phyloP scores from a whole-genome alignment of 2,888 invertebrate species.

The Rhodophaea formosa region DNA sequence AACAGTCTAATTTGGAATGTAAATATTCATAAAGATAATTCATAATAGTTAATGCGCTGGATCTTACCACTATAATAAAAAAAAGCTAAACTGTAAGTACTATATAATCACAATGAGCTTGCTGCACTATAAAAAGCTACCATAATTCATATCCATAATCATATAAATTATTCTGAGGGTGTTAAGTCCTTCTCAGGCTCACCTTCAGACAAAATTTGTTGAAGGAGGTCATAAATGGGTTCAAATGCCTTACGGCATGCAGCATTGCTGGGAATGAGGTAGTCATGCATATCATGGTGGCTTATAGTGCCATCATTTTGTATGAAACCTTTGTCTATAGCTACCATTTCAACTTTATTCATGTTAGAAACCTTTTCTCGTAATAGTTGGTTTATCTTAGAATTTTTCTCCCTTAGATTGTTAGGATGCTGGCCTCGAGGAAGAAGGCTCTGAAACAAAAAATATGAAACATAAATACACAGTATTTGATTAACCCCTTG shows the following conservation, averaged over 20 bases:
- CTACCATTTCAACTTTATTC: constrained; percentile 88
- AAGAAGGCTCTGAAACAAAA: constrained; percentile 87
- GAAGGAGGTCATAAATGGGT: constrained; percentile 89
- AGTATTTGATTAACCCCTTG: no score
- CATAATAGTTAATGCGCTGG: constrained; percentile 31
- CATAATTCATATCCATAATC: constrained; percentile 30
- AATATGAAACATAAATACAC: constrained; percentile 18
- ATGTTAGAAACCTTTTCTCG: constrained; percentile 83
- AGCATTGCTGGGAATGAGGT: constrained; percentile 91
- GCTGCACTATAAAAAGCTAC: constrained; percentile 62
- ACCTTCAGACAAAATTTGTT: constrained; percentile 88
- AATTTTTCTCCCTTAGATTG: constrained; percentile 87
- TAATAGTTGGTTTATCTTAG: constrained; percentile 87
- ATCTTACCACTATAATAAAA: constrained; percentile 65
- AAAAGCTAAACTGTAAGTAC: constrained; percentile 76
- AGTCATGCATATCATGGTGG: constrained; percentile 96
- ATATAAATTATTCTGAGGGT: constrained; percentile 82
- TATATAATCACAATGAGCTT: constrained; percentile 73
- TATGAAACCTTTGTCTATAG: constrained; percentile 89
- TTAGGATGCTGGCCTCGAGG: constrained; percentile 94
- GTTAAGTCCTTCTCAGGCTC: constrained; percentile 88
- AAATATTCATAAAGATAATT: constrained; percentile 54
- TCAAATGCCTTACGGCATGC: constrained; percentile 94
- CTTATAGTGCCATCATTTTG: constrained; percentile 91
- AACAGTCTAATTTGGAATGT: constrained; percentile 72